Percentiles rank a stretch among this genome's conserved stretches.
phyloP scores from a whole-genome alignment of 2,113 vertebrate genomes.

The Pan troglodytes region NHGRI_mPanTro3-v2.1_pri NC_072410.2:120405001-120405500 shows the following conservation, averaged over 20 bases:
- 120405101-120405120: fast-evolving
- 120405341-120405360: neutral
- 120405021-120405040: neutral
- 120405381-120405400: neutral
- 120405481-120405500: neutral
- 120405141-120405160: neutral
- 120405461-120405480: too few relatives aligned
- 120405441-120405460: fast-evolving
- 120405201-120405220: too few relatives aligned
- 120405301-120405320: too few relatives aligned
- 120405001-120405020: neutral
- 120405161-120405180: neutral
- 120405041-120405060: neutral
- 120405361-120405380: too few relatives aligned
- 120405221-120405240: too few relatives aligned
- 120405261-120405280: neutral
- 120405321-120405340: too few relatives aligned
- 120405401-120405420: too few relatives aligned
- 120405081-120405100: neutral
- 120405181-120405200: too few relatives aligned
- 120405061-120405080: too few relatives aligned
- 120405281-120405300: neutral
- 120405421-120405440: fast-evolving
- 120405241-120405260: too few relatives aligned
- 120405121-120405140: neutral